phyloP scores from a whole-genome alignment of 2,888 invertebrate species.

The Ochropacha duplaris region DNA sequence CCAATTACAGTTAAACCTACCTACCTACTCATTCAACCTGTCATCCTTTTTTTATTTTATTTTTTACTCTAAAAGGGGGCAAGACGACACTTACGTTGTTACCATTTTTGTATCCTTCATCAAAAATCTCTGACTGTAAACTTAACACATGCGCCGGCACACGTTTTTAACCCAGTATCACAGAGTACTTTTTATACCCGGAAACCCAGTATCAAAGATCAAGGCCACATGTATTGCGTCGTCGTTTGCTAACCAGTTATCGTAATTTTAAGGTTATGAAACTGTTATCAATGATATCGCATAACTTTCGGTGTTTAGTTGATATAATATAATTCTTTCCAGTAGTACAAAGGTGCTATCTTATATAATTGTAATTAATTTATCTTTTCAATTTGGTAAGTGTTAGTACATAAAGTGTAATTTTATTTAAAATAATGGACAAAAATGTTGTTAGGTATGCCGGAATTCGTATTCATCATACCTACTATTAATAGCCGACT shows the following conservation, averaged over 20 bases:
- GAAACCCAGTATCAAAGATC: constrained; percentile 4
- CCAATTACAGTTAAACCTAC: no score
- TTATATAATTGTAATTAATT: neutral
- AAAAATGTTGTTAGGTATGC: neutral
- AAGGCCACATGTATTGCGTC: neutral
- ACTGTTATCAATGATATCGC: neutral
- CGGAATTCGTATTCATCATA: neutral
- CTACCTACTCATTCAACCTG: no score
- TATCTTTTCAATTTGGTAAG: neutral
- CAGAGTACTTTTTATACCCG: no score
- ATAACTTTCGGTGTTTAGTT: neutral
- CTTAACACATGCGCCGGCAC: neutral
- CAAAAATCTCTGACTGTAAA: neutral
- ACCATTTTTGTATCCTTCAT: no score
- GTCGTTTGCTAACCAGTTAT: neutral
- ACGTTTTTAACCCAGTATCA: neutral
- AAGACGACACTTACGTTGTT: no score
- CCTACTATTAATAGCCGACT: neutral
- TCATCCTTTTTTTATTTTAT: no score
- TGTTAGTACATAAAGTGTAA: neutral
- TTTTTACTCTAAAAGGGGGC: no score
- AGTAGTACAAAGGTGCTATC: neutral
- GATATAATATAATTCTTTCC: neutral
- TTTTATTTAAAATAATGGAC: neutral
- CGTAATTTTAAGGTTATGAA: neutral